Evolutionary conservation across 2,888 invertebrate genomes (phyloP).

Genomic region (Tiphia femorata): DNA sequence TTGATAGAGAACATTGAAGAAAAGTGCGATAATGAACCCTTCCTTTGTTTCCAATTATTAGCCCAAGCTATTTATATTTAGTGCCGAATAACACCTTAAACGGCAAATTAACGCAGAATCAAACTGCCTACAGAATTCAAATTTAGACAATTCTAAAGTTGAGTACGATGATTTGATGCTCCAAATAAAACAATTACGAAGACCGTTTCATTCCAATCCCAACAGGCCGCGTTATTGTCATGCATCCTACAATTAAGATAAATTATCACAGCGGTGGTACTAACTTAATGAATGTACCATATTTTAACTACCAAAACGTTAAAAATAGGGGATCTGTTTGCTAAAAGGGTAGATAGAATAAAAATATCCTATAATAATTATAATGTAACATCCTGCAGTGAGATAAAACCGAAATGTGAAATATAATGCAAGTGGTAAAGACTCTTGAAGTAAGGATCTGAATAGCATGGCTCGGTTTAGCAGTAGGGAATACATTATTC

Average conservation of each 20-base stretch:
- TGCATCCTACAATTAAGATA: conserved; percentile 10
- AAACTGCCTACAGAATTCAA: no score
- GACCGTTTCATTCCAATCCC: conserved; percentile 2
- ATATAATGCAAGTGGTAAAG: conserved; percentile 10
- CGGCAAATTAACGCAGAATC: no score
- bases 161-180: no score
- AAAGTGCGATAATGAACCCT: conserved; percentile 1
- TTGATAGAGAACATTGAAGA: conserved; percentile 25
- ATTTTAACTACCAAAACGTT: conserved; percentile 49
- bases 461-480: conserved; percentile 43
- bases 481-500: conserved; percentile 36
- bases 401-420: conserved; percentile 1
- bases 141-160: no score
- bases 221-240: conserved; percentile 12
- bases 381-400: no score
- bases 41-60: neutral
- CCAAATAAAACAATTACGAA: no score
- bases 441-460: conserved; percentile 19
- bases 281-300: conserved; percentile 46
- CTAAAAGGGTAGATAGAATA: conserved; percentile 25
- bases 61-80: no score
- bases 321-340: conserved; percentile 29
- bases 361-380: conserved; percentile 18
- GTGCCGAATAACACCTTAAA: no score
- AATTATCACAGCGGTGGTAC: conserved; percentile 15